Evolutionary conservation across 2,888 invertebrate species (phyloP), one percentile per base, ranked within the genome.

Genomic region (Chrysina gloriosa): DNA sequence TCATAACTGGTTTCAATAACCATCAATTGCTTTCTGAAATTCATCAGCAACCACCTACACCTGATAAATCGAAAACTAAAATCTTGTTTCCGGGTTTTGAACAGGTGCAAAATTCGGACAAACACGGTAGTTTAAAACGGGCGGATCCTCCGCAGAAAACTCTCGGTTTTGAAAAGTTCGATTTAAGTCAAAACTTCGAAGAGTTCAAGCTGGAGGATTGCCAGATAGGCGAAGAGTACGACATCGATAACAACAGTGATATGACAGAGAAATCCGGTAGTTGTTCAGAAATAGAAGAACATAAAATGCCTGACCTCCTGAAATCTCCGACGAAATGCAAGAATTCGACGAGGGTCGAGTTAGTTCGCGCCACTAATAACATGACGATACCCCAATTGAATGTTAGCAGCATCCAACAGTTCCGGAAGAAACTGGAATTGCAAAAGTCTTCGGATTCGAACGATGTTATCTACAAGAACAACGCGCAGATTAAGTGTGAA

Each of bases 131-230:
- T 14, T 65, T 16, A 45, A 68, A 50, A 63, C 27, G 47, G 42
- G 69, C 54, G 6, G 9, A n/a, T 4, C 64, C 52, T 21, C 54
- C 63, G 27, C 64, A 66, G 36, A 70, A 74, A 71, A 66, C 67
- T 65, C 72, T 72, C 71, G 69, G 75, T 76, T 86, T 86, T 74
- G 86, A 87, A 78, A 88, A 88, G 75, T 90, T 89, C 77, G 90
- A 90, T 78, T 86, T 92, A 76, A 88, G 90, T 70, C 90, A 92
- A 79, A 92, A 92, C 81, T 92, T 92, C 77, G 92, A 92, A 78
- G 92, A 92, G 79, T 92, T 92, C 80, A 91, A 91, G 78, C 85
- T 92, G 75, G 92, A 92, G 78, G 92, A 92, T 65, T 88, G 88
- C 80, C 91, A 92, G 80, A 87, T 87, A 45, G 75, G 74, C 16